Percentiles rank a stretch among this genome's conserved stretches.
phyloP scores from a whole-genome alignment of 1,140 invertebrate species.

The Listronotus oregonensis region DNA sequence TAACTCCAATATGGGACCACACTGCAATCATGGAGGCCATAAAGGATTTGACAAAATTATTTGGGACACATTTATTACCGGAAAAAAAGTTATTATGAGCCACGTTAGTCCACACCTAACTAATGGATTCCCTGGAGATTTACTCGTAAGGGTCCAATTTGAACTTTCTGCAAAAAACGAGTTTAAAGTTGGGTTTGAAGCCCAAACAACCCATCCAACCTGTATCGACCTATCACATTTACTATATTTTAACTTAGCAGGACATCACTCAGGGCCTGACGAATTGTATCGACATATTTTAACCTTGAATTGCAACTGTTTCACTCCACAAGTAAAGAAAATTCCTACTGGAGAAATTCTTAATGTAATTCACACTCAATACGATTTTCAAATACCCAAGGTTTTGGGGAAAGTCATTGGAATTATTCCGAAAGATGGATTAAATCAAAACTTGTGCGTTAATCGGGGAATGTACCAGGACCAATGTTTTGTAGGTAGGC shows the following conservation, averaged over 20 bases:
- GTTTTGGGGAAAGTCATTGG: slow-evolving; percentile 56
- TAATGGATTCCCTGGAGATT: slow-evolving; percentile 65
- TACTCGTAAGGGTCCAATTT: slow-evolving; percentile 63
- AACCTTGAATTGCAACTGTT: slow-evolving; percentile 65
- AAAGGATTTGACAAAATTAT: slow-evolving; percentile 70
- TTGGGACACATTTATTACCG: slow-evolving; percentile 54
- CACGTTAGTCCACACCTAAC: slow-evolving; percentile 64
- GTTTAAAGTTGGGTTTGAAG: slow-evolving; percentile 65
- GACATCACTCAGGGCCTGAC: slow-evolving; percentile 61
- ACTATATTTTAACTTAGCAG: slow-evolving; percentile 72
- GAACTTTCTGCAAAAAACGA: slow-evolving; percentile 64
- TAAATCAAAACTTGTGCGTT: slow-evolving; percentile 73
- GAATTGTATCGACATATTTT: slow-evolving; percentile 67
- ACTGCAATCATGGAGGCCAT: slow-evolving; percentile 65
- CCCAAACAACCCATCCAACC: slow-evolving; percentile 63
- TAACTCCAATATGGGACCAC: slow-evolving; percentile 61
- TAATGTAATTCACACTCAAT: slow-evolving; percentile 62
- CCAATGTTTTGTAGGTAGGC: slow-evolving; percentile 44
- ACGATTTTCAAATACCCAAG: slow-evolving; percentile 64
- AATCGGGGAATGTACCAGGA: slow-evolving; percentile 48
- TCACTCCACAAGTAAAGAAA: slow-evolving; percentile 63
- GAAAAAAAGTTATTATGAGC: slow-evolving; percentile 59
- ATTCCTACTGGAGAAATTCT: slow-evolving; percentile 71
- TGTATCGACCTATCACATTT: slow-evolving; percentile 70
- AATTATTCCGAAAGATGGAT: slow-evolving; percentile 61